phyloP scores from a whole-genome alignment of 2,797 vertebrate genomes.

The Euthynnus affinis region DNA sequence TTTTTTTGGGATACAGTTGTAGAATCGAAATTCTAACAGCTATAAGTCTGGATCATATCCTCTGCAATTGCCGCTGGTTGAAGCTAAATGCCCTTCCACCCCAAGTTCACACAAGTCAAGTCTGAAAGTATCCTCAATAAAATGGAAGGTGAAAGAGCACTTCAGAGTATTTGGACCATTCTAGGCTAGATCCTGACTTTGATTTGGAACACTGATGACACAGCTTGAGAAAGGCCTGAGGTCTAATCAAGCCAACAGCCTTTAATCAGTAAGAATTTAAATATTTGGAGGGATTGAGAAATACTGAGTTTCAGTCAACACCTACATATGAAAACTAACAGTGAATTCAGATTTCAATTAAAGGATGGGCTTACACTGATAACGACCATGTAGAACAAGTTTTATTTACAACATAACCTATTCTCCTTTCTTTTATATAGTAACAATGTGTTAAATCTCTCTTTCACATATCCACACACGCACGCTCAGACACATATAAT shows the following conservation, averaged over 20 bases:
- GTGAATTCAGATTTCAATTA: slow-evolving; percentile 1
- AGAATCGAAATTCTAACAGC: too few species aligned
- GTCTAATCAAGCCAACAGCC: neutral
- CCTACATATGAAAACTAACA: neutral
- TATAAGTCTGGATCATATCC: neutral
- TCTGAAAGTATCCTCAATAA: neutral
- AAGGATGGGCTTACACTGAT: neutral
- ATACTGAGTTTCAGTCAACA: too few species aligned
- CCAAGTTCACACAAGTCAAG: neutral
- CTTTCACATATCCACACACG: slow-evolving; percentile 21
- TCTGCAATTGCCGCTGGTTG: neutral
- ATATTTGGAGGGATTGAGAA: neutral
- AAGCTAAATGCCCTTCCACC: too few species aligned
- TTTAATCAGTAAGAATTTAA: neutral
- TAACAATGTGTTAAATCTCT: slow-evolving; percentile 11
- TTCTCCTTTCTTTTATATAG: slow-evolving; percentile 17
- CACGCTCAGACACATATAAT: slow-evolving; percentile 19
- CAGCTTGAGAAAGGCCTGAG: neutral
- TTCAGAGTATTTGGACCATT: neutral
- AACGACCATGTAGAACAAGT: slow-evolving; percentile 9
- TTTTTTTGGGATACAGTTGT: too few species aligned
- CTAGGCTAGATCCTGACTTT: neutral
- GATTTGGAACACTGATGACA: neutral
- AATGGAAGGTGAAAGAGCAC: neutral
- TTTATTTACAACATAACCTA: slow-evolving; percentile 8